Evolutionary conservation across 37 sponge, comb jelly and placozoan genomes (phyloP).

Genomic region (Cladorhizidae sp.): DNA sequence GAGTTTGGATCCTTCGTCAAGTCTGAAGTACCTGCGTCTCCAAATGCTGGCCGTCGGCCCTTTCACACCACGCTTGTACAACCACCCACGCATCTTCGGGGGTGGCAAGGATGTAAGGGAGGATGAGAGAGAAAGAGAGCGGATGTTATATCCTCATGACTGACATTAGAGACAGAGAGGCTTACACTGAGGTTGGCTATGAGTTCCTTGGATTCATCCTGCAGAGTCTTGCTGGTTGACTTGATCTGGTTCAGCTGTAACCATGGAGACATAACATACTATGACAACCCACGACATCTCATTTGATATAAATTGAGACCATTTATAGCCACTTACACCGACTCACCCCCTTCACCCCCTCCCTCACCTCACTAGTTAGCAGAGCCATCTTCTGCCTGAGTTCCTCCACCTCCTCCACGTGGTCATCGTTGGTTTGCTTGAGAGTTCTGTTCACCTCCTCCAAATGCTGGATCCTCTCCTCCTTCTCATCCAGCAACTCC

Average conservation of each 20-base stretch:
- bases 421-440: conserved; percentile 59
- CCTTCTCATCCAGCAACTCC: conserved; percentile 50
- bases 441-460: conserved; percentile 62
- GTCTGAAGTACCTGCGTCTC: conserved; percentile 78
- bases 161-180: background rate
- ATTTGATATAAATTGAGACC: too few species aligned
- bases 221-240: conserved; percentile 15
- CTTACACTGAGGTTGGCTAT: conserved; percentile 49
- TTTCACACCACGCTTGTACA: conserved; percentile 69
- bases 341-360: background rate
- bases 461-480: conserved; percentile 48
- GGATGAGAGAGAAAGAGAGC: background rate
- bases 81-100: conserved; percentile 59
- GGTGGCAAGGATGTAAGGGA: background rate
- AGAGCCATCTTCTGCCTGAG: conserved; percentile 22
- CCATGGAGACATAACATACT: too few species aligned
- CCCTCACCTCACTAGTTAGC: conserved; percentile 13
- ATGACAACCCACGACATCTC: too few species aligned
- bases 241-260: conserved; percentile 12
- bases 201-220: conserved; percentile 31
- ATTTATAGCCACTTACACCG: too few species aligned
- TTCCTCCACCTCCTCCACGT: conserved; percentile 43
- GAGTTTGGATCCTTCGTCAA: conserved; percentile 62
- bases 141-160: background rate
- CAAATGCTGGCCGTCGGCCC: conserved; percentile 76